phyloP scores from a whole-genome alignment of 1,140 invertebrate species.

The Drosophila tristis region DNA sequence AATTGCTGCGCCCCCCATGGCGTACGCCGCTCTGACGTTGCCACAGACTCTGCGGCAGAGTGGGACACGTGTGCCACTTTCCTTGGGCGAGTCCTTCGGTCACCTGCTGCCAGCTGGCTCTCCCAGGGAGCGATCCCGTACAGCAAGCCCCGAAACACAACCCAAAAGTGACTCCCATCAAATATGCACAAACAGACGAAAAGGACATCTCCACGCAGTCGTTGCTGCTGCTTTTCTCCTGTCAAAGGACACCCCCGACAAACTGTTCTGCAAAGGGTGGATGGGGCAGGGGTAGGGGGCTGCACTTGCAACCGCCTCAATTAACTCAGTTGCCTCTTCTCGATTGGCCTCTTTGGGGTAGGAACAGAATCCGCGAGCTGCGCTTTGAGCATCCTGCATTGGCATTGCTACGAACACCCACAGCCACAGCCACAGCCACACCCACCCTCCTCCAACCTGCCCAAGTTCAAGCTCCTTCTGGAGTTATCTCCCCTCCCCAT shows the following conservation, averaged over 20 bases:
- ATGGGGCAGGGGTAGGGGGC: neutral
- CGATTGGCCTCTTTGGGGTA: conserved; percentile 36
- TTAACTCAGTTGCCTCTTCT: conserved; percentile 58
- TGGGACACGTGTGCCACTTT: conserved; percentile 47
- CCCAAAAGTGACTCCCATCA: conserved; percentile 59
- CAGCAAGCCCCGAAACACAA: conserved; percentile 52
- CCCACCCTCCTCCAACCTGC: neutral
- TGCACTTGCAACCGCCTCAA: conserved; percentile 52
- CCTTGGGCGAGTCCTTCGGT: neutral
- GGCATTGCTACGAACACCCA: neutral
- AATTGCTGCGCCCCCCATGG: conserved; percentile 66
- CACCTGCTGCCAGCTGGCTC: conserved; percentile 11
- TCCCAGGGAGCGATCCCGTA: conserved; percentile 1
- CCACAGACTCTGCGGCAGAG: conserved; percentile 3
- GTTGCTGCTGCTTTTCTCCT: conserved; percentile 1
- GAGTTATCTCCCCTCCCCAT: conserved; percentile 15
- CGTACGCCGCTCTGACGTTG: conserved; percentile 4
- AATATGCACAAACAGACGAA: conserved; percentile 66
- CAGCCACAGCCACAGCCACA: too few relatives aligned
- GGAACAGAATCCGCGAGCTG: conserved; percentile 15
- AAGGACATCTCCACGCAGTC: conserved; percentile 57
- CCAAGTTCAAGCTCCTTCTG: conserved; percentile 22
- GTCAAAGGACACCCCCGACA: conserved; percentile 27
- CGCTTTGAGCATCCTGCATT: conserved; percentile 41
- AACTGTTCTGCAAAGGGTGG: neutral